A percentile compares a stretch with the other conserved stretches of the same genome.
Conservation (phyloP, 1,140 invertebrate genomes). For the Tetragnatha versicolor region DNA sequence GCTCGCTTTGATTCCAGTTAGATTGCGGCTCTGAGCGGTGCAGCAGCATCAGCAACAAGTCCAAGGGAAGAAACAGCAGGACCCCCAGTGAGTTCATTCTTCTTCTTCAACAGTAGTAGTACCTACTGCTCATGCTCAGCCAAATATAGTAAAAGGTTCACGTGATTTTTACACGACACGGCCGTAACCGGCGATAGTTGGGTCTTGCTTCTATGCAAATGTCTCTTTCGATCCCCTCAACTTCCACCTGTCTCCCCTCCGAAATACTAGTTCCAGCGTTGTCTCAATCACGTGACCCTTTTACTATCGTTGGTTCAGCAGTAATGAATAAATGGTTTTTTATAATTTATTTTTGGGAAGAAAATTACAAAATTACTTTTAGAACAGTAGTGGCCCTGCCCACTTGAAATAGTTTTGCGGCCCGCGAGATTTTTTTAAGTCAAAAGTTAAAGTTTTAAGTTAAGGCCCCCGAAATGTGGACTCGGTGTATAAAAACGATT, state of each 20-base stretch:
- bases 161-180: background rate
- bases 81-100: constrained; percentile 7
- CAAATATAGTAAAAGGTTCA: background rate
- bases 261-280: background rate
- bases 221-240: background rate
- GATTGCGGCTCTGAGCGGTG: constrained; percentile 26
- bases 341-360: too few relatives aligned
- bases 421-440: too few relatives aligned
- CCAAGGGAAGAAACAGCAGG: background rate
- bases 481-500: too few relatives aligned
- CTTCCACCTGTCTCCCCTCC: background rate
- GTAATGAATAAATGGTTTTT: too few relatives aligned
- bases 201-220: background rate
- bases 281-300: too few relatives aligned
- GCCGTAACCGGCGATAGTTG: background rate
- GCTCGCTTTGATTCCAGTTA: constrained; percentile 16
- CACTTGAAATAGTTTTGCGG: too few relatives aligned
- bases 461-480: too few relatives aligned
- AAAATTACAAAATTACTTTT: too few relatives aligned
- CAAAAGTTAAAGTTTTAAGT: too few relatives aligned
- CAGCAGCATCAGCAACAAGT: constrained; percentile 14
- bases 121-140: background rate
- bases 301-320: too few relatives aligned
- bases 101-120: background rate
- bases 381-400: too few relatives aligned